Evolutionary conservation across 2,888 invertebrate genomes (phyloP).

Genomic region (Torymus tubicola): DNA sequence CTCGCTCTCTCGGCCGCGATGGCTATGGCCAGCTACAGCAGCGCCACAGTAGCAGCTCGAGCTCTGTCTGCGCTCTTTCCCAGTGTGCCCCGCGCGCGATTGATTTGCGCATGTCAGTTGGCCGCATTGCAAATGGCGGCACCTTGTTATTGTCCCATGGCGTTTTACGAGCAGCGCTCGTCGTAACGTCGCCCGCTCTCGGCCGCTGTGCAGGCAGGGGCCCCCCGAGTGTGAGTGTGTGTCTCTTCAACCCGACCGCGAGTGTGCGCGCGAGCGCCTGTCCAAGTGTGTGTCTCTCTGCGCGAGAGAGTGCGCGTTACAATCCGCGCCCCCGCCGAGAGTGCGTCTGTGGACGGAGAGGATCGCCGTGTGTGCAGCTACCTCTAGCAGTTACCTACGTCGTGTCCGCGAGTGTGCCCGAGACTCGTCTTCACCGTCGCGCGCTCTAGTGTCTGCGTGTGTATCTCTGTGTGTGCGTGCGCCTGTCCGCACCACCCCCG

Average conservation of each 20-base stretch:
- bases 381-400: background rate
- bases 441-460: background rate
- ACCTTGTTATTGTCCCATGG: constrained; percentile 98
- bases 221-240: no score
- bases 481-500: background rate
- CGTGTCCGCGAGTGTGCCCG: no score
- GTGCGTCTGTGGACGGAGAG: background rate
- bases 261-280: no score
- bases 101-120: constrained; percentile 86
- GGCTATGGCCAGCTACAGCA: no score
- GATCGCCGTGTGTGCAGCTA: background rate
- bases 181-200: background rate
- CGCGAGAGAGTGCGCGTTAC: no score
- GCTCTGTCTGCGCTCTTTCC: constrained; percentile 60
- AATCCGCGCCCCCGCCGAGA: background rate
- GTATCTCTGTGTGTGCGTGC: background rate
- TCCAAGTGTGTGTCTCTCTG: no score
- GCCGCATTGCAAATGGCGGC: constrained; percentile 97
- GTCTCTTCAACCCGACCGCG: no score
- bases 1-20: background rate
- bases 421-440: no score
- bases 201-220: background rate
- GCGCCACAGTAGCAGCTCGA: no score
- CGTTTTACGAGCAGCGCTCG: constrained; percentile 77
- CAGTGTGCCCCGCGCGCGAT: constrained; percentile 75